These are phyloP conservation scores for Anarrhichthys ocellatus DNA, from an alignment of 2,113 vertebrate species.

Conservation along the genomic window DNA sequence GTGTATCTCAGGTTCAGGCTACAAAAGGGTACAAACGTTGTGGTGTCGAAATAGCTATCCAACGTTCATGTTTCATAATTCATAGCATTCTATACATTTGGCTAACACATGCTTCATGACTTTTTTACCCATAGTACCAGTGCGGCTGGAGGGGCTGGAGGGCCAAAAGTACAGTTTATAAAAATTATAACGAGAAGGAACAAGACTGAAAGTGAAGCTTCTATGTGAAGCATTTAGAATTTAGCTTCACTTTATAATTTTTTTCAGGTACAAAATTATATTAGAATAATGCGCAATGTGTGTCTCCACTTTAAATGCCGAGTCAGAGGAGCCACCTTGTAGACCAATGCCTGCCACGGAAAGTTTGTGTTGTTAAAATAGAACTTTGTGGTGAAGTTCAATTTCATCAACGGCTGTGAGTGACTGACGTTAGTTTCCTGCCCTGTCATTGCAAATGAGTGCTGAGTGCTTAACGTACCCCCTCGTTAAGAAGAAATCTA, in stretches of 20 bases:
- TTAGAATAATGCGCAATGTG: background rate
- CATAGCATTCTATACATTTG: background rate
- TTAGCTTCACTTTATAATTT: background rate
- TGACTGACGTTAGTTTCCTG: slow-evolving; percentile 46
- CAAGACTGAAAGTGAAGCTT: slow-evolving; percentile 1
- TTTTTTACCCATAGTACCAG: background rate
- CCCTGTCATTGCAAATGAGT: slow-evolving; percentile 40
- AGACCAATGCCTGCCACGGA: background rate
- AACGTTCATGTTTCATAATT: background rate
- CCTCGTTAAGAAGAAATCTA: slow-evolving; percentile 49
- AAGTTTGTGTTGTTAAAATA: slow-evolving; percentile 8
- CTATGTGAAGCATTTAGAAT: background rate
- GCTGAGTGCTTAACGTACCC: slow-evolving; percentile 54
- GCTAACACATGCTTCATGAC: background rate
- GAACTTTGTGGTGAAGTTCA: slow-evolving; percentile 16
- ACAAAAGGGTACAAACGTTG: background rate
- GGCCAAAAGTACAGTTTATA: background rate
- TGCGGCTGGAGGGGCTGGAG: background rate
- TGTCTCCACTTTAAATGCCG: slow-evolving; percentile 4
- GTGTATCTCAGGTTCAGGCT: slow-evolving; percentile 9
- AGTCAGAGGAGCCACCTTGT: slow-evolving; percentile 7
- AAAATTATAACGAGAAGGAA: background rate
- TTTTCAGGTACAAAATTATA: background rate
- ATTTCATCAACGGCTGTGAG: slow-evolving; percentile 20
- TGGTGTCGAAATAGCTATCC: background rate